phyloP scores from a whole-genome alignment of 2,797 vertebrate species.

The Labeo calbasu region DNA sequence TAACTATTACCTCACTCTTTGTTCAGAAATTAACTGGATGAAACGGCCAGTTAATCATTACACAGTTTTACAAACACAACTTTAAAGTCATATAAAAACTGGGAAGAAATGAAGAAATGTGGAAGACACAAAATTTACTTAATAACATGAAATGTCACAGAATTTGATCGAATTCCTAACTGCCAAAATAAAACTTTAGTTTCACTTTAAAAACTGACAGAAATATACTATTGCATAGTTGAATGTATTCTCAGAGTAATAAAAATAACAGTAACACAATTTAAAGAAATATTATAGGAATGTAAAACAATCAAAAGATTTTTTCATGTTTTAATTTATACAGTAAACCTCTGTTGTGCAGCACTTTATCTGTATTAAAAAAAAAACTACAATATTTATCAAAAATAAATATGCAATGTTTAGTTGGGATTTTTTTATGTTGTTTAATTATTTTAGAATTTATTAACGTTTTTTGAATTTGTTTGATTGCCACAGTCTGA shows the following conservation, averaged over 20 bases:
- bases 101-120: too few relatives aligned
- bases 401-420: too few relatives aligned
- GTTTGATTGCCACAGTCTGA: too few relatives aligned
- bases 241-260: not conserved
- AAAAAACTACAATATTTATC: too few relatives aligned
- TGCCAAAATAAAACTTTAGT: not conserved
- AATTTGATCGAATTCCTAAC: not conserved
- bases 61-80: not conserved
- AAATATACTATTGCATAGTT: not conserved
- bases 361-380: too few relatives aligned
- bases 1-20: constrained; percentile 14
- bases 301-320: not conserved
- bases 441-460: too few relatives aligned
- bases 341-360: not conserved
- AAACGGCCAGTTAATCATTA: not conserved
- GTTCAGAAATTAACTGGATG: constrained; percentile 8
- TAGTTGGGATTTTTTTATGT: too few relatives aligned
- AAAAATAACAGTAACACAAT: not conserved
- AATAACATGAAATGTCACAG: not conserved
- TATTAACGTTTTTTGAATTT: too few relatives aligned
- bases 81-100: not conserved
- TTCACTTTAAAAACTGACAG: not conserved
- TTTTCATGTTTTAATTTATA: not conserved
- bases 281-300: not conserved
- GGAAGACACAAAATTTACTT: not conserved